Conservation (phyloP, 2,888 invertebrate species). For the Ferdinandea cuprea region DNA sequence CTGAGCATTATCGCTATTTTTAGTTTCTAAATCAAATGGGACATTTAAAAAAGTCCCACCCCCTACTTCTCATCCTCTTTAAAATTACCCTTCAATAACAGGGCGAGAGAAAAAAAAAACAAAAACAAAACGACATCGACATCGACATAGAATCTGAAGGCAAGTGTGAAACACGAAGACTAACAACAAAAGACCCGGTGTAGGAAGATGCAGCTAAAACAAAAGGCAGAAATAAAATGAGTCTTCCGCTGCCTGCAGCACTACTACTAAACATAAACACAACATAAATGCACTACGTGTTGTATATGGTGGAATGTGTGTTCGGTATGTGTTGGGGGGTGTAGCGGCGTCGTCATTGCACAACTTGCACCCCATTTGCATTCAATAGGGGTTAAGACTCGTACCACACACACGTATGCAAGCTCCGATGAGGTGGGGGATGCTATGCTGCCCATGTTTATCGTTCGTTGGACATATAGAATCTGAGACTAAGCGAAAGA, state of each 20-base stretch:
- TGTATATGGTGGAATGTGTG: slow-evolving; percentile 23
- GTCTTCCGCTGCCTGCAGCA: slow-evolving; percentile 74
- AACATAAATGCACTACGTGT: slow-evolving; percentile 63
- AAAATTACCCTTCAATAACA: slow-evolving; percentile 54
- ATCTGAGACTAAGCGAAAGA: neutral
- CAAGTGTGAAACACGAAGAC: slow-evolving; percentile 67
- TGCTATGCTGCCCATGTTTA: slow-evolving; percentile 51
- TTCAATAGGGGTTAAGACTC: slow-evolving; percentile 68
- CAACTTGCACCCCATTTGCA: slow-evolving; percentile 68
- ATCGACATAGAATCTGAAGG: slow-evolving; percentile 59
- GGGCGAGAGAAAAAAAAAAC: neutral
- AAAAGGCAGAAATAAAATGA: slow-evolving; percentile 73
- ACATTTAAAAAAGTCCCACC: slow-evolving; percentile 63
- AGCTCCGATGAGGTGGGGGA: slow-evolving; percentile 1
- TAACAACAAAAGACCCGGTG: slow-evolving; percentile 60
- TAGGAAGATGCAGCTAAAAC: slow-evolving; percentile 64
- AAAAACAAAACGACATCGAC: no score
- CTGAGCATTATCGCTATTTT: slow-evolving; percentile 59
- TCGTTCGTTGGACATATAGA: slow-evolving; percentile 49
- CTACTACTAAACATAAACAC: slow-evolving; percentile 68
- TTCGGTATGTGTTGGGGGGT: slow-evolving; percentile 7
- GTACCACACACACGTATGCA: slow-evolving; percentile 3
- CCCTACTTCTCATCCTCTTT: neutral
- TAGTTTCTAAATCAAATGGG: slow-evolving; percentile 71
- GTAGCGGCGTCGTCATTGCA: slow-evolving; percentile 45